Conservation (phyloP, 1,140 invertebrate genomes). For the Drosophila pseudoananassae region DNA sequence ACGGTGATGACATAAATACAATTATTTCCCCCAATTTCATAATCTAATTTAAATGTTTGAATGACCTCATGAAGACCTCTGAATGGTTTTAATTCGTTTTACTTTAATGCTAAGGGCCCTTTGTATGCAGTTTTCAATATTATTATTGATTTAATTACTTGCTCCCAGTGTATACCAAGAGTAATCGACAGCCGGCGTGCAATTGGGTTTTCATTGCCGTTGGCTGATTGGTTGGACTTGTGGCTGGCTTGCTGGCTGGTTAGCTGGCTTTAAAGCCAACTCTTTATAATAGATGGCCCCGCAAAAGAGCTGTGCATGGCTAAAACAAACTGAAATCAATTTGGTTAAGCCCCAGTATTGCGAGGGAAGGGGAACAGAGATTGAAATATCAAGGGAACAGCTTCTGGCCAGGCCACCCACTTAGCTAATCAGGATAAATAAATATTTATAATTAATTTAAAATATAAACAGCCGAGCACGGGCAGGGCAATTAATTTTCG, state of each 20-base stretch:
- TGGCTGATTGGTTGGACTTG: slow-evolving; percentile 25
- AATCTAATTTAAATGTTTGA: too few species aligned
- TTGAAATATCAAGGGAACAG: background rate
- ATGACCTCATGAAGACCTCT: too few species aligned
- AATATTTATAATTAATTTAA: slow-evolving; percentile 83
- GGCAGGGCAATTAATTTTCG: slow-evolving; percentile 71
- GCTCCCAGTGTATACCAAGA: slow-evolving; percentile 41
- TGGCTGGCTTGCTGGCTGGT: background rate
- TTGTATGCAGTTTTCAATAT: too few species aligned
- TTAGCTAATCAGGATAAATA: slow-evolving; percentile 80
- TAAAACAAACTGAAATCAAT: slow-evolving; percentile 81
- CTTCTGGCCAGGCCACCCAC: slow-evolving; percentile 18
- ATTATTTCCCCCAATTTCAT: too few species aligned
- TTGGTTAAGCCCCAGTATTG: slow-evolving; percentile 57
- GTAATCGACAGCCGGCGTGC: slow-evolving; percentile 48
- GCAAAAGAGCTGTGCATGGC: slow-evolving; percentile 46
- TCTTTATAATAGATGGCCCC: slow-evolving; percentile 65
- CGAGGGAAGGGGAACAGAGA: background rate
- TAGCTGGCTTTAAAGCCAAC: slow-evolving; percentile 63
- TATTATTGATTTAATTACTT: background rate
- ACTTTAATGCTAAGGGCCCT: too few species aligned
- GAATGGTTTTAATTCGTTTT: too few species aligned
- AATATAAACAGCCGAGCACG: slow-evolving; percentile 72
- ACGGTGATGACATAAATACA: background rate
- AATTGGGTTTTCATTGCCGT: slow-evolving; percentile 44